phyloP scores from a whole-genome alignment of 1,140 invertebrate genomes.

The Penaeus indicus region DNA sequence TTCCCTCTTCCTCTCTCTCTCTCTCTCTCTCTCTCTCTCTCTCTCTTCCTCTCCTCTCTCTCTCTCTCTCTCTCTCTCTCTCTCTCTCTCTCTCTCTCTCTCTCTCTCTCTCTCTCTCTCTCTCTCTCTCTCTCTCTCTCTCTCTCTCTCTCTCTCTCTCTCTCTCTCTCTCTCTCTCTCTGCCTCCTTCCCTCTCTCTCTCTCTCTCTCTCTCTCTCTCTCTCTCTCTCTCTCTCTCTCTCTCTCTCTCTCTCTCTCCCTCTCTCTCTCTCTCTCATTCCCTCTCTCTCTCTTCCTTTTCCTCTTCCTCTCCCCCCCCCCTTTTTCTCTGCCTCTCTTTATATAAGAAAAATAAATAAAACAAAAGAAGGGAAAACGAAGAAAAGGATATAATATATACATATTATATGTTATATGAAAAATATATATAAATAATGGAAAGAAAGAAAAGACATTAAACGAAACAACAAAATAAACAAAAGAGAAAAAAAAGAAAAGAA shows the following conservation, averaged over 20 bases:
- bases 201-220: neutral
- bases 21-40: too few relatives aligned
- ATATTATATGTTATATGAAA: too few relatives aligned
- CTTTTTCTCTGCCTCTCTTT: slow-evolving; percentile 12
- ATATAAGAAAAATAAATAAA: too few relatives aligned
- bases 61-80: neutral
- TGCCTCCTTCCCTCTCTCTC: too few relatives aligned
- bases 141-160: neutral
- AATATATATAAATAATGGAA: slow-evolving; percentile 5
- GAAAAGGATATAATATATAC: too few relatives aligned
- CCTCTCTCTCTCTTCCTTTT: neutral
- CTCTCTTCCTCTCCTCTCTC: neutral
- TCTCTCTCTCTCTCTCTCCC: neutral
- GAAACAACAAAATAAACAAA: too few relatives aligned
- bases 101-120: neutral
- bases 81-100: neutral
- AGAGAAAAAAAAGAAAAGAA: too few relatives aligned
- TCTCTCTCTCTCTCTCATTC: neutral
- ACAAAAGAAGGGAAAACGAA: too few relatives aligned
- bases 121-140: neutral
- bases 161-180: neutral
- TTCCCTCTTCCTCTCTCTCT: too few relatives aligned
- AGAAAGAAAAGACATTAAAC: too few relatives aligned
- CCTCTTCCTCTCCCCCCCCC: neutral
- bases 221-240: neutral